Base-by-base conservation (phyloP, 2,797 vertebrate genomes). In the Lepilemur septentrionalis region DNA sequence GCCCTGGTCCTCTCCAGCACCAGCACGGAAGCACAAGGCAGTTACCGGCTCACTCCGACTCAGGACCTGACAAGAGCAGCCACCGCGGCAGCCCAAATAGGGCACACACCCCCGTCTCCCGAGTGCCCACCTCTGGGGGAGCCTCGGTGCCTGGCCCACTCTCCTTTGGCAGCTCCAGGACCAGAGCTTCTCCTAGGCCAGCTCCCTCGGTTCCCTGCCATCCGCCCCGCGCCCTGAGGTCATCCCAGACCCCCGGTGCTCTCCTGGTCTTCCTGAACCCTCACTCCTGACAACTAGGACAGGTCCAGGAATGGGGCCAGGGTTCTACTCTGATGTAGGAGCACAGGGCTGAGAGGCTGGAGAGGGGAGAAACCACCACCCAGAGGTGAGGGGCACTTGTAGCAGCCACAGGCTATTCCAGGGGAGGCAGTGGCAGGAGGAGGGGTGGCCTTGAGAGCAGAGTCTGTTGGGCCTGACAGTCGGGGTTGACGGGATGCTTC, bases 31-130 rank as follows among this genome's bases (percentile, higher is more conserved):
- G 32, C 5, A 50, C 20, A 43, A 38, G 22, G 76, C 17, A 11
- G 25, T 43, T 2, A 43, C 23, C 0, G 0, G 30, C n/a, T 79
- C 35, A 28, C 14, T 28, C 28, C 0, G 48, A n/a, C 1, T 23
- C 35, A 63, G 86, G 23, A 35, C 23, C 84, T 20, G 22, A 18
- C 22, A 12, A 30, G 30, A 48, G 70, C 10, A 5, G 38, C 22
- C 7, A 8, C 38, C 18, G 8, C 4, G 5, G 50, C 30, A 0
- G 4, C 72, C 13, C 1, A 65, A 0, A 70, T 4, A 0, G 0
- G 30, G 15, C 32, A n/a, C 2, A 3, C 38, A 7, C 57, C 83
- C 52, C 28, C 28, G 35, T 35, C 20, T 32, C 35, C 28, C 4
- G 5, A 1, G 32, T 0, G 35, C 50, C 38, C 20, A 0, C 8